phyloP scores from a whole-genome alignment of 2,113 vertebrate species.

The Limanda limanda region DNA sequence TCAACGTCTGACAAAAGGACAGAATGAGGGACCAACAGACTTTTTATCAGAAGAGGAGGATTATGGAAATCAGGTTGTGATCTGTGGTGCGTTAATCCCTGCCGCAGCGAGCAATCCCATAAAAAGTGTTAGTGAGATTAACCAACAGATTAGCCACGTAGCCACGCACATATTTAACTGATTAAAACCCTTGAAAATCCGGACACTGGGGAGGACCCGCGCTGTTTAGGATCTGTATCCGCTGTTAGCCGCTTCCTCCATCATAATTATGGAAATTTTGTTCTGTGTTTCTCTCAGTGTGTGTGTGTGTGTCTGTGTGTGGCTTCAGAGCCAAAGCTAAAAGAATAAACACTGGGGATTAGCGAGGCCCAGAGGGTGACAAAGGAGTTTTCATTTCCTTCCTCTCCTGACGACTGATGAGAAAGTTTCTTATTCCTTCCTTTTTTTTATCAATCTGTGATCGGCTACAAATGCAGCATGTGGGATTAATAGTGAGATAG shows the following conservation, averaged over 20 bases:
- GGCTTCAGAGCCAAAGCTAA: constrained; percentile 23
- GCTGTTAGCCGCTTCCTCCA: constrained; percentile 49
- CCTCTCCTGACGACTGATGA: constrained; percentile 43
- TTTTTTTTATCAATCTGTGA: constrained; percentile 12
- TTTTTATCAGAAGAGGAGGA: constrained; percentile 73
- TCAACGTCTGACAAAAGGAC: constrained; percentile 57
- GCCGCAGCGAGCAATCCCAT: constrained; percentile 75
- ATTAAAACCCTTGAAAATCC: constrained; percentile 76
- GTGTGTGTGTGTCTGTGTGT: constrained; percentile 16
- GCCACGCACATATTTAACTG: constrained; percentile 77
- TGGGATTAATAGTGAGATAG: not conserved
- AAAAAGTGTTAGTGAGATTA: constrained; percentile 82
- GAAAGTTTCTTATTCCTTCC: constrained; percentile 25
- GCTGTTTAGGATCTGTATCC: constrained; percentile 55
- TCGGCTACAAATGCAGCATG: constrained; percentile 6
- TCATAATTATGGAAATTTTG: constrained; percentile 58
- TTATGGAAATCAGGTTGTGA: constrained; percentile 80
- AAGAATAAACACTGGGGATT: constrained; percentile 52
- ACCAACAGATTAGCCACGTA: constrained; percentile 78
- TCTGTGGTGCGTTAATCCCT: constrained; percentile 75
- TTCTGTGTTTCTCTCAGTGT: constrained; percentile 16
- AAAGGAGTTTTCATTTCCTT: constrained; percentile 52
- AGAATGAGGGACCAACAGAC: constrained; percentile 63
- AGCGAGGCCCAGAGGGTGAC: constrained; percentile 30
- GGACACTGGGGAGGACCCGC: constrained; percentile 61